These are phyloP conservation scores for Echeneis naucrates DNA, from an alignment of 2,797 vertebrate genomes.

Conservation along the genomic window DNA sequence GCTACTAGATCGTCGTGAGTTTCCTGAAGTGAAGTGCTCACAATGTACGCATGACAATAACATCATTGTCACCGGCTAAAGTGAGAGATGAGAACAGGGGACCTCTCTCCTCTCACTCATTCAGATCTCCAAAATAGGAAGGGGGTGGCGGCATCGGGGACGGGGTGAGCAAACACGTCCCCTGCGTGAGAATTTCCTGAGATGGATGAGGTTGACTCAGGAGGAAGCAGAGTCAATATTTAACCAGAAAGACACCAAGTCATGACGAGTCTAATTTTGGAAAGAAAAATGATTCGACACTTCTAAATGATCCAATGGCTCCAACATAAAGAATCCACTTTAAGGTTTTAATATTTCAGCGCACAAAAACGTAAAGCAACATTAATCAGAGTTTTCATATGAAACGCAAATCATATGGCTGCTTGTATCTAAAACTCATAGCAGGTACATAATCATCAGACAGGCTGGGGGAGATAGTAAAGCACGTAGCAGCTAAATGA, in stretches of 20 bases:
- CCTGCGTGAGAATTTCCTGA: conserved; percentile 67
- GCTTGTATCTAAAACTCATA: background rate
- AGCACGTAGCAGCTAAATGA: background rate
- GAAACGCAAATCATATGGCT: background rate
- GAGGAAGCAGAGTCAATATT: conserved; percentile 66
- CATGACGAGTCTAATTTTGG: conserved; percentile 18
- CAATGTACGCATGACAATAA: conserved; percentile 42
- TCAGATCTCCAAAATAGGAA: conserved; percentile 47
- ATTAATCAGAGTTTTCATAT: background rate
- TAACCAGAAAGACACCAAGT: conserved; percentile 54
- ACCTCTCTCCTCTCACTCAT: conserved; percentile 50
- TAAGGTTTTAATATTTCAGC: background rate
- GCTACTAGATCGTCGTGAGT: conserved; percentile 29
- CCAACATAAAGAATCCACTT: background rate
- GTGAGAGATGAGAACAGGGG: conserved; percentile 61
- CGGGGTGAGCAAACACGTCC: conserved; percentile 40
- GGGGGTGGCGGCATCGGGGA: conserved; percentile 10
- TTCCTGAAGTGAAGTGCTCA: conserved; percentile 47
- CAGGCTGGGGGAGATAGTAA: background rate
- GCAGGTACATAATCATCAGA: too few species aligned
- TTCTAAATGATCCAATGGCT: conserved; percentile 12
- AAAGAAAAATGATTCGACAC: conserved; percentile 15
- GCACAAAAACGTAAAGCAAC: background rate
- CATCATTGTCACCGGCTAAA: conserved; percentile 12
- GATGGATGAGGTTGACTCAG: conserved; percentile 62